These are phyloP conservation scores for Myotis findleyi DNA, from an alignment of 2,797 vertebrate genomes.

Conservation along the genomic window DNA sequence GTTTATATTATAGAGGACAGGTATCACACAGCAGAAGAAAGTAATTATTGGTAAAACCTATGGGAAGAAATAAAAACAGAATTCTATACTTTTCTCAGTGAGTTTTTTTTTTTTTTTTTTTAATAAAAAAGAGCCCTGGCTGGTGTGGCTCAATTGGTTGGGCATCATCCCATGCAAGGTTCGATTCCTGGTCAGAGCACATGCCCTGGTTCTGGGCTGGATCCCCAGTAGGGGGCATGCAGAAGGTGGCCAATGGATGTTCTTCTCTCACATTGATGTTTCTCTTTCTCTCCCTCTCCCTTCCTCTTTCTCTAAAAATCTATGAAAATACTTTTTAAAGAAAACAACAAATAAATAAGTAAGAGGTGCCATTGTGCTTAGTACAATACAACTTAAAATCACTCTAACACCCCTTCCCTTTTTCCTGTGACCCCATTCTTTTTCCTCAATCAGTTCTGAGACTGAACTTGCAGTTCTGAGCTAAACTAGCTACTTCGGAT, in stretches of 20 bases:
- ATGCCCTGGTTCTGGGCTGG: no score
- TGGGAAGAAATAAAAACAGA: slow-evolving; percentile 4
- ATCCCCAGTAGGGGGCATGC: no score
- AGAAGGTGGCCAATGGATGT: no score
- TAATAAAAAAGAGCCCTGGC: not conserved
- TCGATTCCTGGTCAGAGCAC: no score
- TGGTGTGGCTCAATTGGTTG: no score
- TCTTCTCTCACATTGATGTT: no score
- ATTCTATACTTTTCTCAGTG: not conserved
- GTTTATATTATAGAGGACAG: slow-evolving; percentile 79
- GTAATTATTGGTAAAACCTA: slow-evolving; percentile 90
- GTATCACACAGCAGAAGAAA: slow-evolving; percentile 86
- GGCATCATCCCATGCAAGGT: no score
- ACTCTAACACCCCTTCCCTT: not conserved
- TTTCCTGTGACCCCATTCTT: not conserved
- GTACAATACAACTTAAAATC: not conserved
- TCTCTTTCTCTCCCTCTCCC: no score
- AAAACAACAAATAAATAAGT: no score
- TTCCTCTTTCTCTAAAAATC: no score
- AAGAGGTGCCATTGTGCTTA: not conserved
- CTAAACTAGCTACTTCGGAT: not conserved
- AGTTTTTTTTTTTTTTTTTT: not conserved
- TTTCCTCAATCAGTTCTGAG: not conserved
- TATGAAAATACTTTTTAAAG: no score
- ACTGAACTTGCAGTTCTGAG: not conserved